Evolutionary conservation across 2,113 vertebrate genomes (phyloP).

Genomic region (Oreochromis aureus): DNA sequence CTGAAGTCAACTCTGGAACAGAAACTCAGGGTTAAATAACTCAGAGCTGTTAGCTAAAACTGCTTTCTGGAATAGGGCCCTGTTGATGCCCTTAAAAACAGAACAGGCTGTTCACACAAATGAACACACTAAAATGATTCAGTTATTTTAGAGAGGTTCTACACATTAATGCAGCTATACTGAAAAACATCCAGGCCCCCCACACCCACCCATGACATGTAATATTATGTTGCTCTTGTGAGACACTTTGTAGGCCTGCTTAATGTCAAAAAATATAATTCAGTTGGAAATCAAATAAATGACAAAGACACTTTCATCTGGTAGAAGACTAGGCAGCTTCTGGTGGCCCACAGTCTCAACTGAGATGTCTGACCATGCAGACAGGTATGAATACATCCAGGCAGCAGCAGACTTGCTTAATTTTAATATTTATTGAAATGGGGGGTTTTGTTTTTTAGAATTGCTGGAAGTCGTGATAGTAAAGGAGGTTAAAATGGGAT

Average conservation of each 20-base stretch:
- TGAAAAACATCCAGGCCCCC: background rate
- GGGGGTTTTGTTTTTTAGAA: background rate
- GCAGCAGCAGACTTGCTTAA: background rate
- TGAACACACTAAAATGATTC: background rate
- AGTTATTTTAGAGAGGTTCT: background rate
- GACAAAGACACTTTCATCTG: background rate
- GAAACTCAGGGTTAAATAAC: background rate
- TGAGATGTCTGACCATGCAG: rapidly evolving
- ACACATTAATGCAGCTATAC: background rate
- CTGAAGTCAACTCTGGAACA: background rate
- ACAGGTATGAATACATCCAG: background rate
- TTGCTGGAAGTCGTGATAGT: background rate
- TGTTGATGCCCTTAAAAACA: background rate
- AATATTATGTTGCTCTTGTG: background rate
- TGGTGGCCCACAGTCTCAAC: background rate
- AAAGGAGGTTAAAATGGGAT: background rate
- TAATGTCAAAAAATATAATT: background rate
- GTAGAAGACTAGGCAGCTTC: background rate
- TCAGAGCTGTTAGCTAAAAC: background rate
- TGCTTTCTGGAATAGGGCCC: rapidly evolving
- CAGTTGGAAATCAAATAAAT: background rate
- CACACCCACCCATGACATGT: rapidly evolving
- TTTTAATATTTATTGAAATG: background rate
- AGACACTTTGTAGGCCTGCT: background rate
- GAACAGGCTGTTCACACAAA: rapidly evolving